Base-by-base conservation (phyloP, 1,140 invertebrate genomes). In the Zaprionus taronus region DNA sequence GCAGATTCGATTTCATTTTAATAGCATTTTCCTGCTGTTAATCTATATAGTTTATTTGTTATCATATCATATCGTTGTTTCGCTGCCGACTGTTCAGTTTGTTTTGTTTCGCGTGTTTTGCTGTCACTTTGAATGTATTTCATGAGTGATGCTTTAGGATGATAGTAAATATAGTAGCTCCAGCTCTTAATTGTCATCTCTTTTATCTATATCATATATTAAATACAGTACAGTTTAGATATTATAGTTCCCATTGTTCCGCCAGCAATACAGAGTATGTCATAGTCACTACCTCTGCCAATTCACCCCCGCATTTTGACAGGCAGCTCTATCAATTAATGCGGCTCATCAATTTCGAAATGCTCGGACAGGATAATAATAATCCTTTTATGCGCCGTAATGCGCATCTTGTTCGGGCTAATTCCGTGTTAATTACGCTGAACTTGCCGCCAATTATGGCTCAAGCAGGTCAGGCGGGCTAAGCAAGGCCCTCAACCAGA, bases 371-470 rank as follows among this genome's bases (percentile, higher is more conserved):
- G 77, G 66, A 87, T 79, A 60, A 89, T 79, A 61, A 79, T 83
- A 89, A 87, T 70, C 84, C 72, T 83, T 89, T 79, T 71, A 87
- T 41, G 64, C 44, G 53, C n/a, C 56, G 70, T 77, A 69, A 77
- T 81, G 68, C 53, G 44, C 49, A 49, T n/a, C 75, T 17, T 17
- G 71, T 76, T 71, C 53, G 65, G 64, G 85, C 55, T 77, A 81
- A 81, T 80, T 89, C 55, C 69, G 70, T 89, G 84, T 89, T 83
- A 79, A 83, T 75, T 89, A 75, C 72, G 58, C 38, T 28, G 58
- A 31, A 36, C 20, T 51, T 51, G 20, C 11, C 20, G 47, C 47
- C 47, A 51, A 51, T 51, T 51, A 51, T 51, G 47, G 47, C 17
- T 51, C 1, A 51, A 51, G 47, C 47, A 24, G 47, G 20, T 24